These are phyloP conservation scores for Drosophila flavopinicola DNA, from an alignment of 2,888 invertebrate genomes.

Conservation along the genomic window DNA sequence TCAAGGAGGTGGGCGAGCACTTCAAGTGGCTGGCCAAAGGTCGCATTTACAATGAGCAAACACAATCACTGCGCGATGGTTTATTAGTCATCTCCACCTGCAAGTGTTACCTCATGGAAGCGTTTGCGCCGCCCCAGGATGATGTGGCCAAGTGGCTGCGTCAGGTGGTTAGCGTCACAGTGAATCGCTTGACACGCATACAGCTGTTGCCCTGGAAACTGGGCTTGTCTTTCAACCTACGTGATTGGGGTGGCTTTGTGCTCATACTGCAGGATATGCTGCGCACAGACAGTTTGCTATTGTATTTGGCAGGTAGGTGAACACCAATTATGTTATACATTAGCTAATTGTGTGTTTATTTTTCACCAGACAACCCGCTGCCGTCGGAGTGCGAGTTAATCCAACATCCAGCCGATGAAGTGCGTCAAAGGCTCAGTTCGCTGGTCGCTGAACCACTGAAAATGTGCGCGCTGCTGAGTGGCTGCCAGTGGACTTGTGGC, in stretches of 20 bases:
- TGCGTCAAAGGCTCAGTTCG: conserved; percentile 78
- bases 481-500: conserved; percentile 82
- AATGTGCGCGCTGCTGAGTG: conserved; percentile 85
- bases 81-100: conserved; percentile 86
- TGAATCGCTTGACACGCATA: conserved; percentile 85
- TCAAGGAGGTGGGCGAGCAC: conserved; percentile 86
- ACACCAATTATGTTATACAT: not conserved
- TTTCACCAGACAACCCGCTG: conserved; percentile 64
- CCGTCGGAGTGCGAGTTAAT: conserved; percentile 83
- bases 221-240: conserved; percentile 85
- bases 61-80: conserved; percentile 84
- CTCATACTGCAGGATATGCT: conserved; percentile 85
- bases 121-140: conserved; percentile 85
- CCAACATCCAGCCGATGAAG: conserved; percentile 82
- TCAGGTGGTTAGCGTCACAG: conserved; percentile 84
- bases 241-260: conserved; percentile 82
- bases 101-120: conserved; percentile 85
- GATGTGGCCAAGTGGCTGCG: conserved; percentile 86
- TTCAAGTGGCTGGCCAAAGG: conserved; percentile 86
- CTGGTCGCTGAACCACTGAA: conserved; percentile 79
- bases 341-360: not conserved
- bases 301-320: conserved; percentile 85
- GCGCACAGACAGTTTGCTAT: conserved; percentile 85
- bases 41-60: conserved; percentile 84
- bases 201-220: conserved; percentile 86